These are phyloP conservation scores for Porites cylindrica DNA, from an alignment of 92 coral and sea anemone genomes.

Conservation along the genomic window DNA sequence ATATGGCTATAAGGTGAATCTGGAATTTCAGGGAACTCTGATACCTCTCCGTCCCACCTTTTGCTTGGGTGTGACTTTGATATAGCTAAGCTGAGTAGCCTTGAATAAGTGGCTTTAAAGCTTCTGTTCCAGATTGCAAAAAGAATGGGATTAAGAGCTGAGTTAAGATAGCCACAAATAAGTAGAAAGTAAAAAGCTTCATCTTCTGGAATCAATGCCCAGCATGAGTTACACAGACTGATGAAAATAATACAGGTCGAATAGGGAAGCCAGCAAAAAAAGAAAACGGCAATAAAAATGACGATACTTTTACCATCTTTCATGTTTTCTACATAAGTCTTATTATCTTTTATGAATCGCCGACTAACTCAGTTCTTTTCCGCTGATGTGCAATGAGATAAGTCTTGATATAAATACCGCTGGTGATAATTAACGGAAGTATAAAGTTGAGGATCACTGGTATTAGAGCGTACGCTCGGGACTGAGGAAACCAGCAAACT, in stretches of 20 bases:
- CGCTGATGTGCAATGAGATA: slow-evolving; percentile 53
- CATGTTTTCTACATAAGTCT: slow-evolving; percentile 61
- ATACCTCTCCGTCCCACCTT: slow-evolving; percentile 34
- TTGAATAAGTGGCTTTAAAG: slow-evolving; percentile 59
- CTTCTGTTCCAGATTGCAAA: slow-evolving; percentile 75
- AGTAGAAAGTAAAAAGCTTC: slow-evolving; percentile 47
- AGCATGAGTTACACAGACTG: slow-evolving; percentile 39
- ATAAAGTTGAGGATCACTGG: slow-evolving; percentile 61
- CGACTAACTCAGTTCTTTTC: not conserved
- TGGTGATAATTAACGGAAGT: slow-evolving; percentile 54
- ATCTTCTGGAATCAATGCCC: slow-evolving; percentile 19
- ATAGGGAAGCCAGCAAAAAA: slow-evolving; percentile 80
- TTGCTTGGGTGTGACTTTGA: not conserved
- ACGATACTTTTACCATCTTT: slow-evolving; percentile 70
- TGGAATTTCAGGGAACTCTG: slow-evolving; percentile 8
- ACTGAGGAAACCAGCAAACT: slow-evolving; percentile 60
- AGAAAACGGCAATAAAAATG: slow-evolving; percentile 62
- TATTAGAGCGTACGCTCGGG: slow-evolving; percentile 32
- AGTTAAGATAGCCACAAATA: slow-evolving; percentile 76
- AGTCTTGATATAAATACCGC: slow-evolving; percentile 54
- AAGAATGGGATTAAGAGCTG: slow-evolving; percentile 76
- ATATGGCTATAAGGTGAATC: not conserved
- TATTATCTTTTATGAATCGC: slow-evolving; percentile 21
- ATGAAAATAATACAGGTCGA: slow-evolving; percentile 44
- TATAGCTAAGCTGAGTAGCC: slow-evolving; percentile 22